Conservation (phyloP, 1,140 invertebrate genomes). For the Megalonaias nervosa region DNA sequence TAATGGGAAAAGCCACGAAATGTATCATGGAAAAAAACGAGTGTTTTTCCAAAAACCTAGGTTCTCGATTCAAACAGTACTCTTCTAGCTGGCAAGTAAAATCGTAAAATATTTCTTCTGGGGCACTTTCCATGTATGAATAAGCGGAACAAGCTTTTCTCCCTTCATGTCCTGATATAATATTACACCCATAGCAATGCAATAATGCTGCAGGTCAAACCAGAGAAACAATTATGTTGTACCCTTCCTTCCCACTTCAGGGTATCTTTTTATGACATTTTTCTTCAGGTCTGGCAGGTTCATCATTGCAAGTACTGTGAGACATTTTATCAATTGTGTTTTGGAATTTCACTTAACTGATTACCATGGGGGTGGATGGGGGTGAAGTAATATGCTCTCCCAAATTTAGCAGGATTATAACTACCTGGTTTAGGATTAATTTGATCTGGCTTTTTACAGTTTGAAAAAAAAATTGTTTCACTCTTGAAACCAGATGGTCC, state of each 20-base stretch:
- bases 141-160: neutral
- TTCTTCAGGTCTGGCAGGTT: neutral
- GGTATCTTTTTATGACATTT: conserved; percentile 15
- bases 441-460: neutral
- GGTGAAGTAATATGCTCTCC: conserved; percentile 12
- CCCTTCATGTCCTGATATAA: conserved; percentile 8
- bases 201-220: conserved; percentile 1
- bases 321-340: conserved; percentile 12
- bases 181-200: neutral
- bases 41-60: conserved; percentile 5
- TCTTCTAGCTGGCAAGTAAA: conserved; percentile 17
- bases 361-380: conserved; percentile 1
- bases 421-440: neutral
- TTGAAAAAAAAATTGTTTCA: too few relatives aligned
- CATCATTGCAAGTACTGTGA: neutral
- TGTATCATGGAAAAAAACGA: conserved; percentile 15
- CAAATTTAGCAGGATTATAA: conserved; percentile 21
- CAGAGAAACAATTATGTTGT: conserved; percentile 13
- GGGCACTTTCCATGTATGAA: conserved; percentile 11
- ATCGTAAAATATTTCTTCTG: conserved; percentile 19
- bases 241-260: neutral
- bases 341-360: conserved; percentile 1
- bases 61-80: conserved; percentile 18
- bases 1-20: conserved; percentile 21
- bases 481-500: too few relatives aligned